Evolutionary conservation across 2,888 invertebrate genomes (phyloP).

Genomic region (Kryphioiulus occultus): DNA sequence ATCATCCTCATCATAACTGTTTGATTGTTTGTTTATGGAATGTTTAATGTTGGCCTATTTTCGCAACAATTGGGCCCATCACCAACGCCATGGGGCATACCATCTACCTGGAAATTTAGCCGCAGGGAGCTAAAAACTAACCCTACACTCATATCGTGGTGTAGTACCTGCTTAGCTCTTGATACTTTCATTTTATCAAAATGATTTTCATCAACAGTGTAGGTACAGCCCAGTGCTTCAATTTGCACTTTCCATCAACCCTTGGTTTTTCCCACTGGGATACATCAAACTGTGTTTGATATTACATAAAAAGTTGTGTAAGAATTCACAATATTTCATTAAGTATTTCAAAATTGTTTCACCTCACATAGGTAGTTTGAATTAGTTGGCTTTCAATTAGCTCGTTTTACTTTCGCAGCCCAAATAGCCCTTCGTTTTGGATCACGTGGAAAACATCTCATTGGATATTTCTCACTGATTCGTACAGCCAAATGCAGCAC

Average conservation of each 20-base stretch:
- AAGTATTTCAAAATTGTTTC: not conserved
- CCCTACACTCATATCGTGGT: constrained; percentile 3
- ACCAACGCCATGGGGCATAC: too few species aligned
- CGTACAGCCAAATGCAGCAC: not conserved
- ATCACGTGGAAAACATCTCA: not conserved
- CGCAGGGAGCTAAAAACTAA: not conserved
- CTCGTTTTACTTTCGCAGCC: not conserved
- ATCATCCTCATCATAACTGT: not conserved
- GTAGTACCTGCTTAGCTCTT: not conserved
- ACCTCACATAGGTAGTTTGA: not conserved
- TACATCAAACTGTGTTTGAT: not conserved
- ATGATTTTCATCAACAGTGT: constrained; percentile 25
- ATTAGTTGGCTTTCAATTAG: not conserved
- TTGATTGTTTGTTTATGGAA: too few species aligned
- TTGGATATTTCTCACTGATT: not conserved
- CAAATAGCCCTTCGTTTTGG: not conserved
- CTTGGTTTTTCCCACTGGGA: not conserved
- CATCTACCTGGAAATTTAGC: not conserved
- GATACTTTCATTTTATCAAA: not conserved
- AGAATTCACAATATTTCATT: not conserved
- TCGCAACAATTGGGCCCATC: too few species aligned
- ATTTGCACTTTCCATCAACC: constrained; percentile 39
- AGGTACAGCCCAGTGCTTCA: constrained; percentile 33
- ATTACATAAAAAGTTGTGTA: not conserved
- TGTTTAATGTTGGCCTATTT: too few species aligned